Conservation (phyloP, 2,888 invertebrate species). For the Scaptomyza reducta region DNA sequence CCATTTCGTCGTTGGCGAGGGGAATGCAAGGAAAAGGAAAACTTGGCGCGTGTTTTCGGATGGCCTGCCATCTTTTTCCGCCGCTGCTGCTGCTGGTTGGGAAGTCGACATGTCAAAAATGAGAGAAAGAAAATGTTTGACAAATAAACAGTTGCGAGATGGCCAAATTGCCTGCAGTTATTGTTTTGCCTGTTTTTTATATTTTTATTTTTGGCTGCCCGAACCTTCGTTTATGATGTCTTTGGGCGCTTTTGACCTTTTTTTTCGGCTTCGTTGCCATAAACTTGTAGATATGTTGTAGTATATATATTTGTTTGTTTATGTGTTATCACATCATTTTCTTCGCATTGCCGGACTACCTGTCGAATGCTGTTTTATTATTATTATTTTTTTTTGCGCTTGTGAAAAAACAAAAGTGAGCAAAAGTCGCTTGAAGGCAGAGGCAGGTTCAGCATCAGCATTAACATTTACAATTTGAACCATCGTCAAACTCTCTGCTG, state of each 20-base stretch:
- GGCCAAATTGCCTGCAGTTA: constrained; percentile 78
- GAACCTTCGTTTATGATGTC: constrained; percentile 78
- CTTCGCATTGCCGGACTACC: constrained; percentile 63
- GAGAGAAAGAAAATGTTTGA: constrained; percentile 73
- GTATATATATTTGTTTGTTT: constrained; percentile 17
- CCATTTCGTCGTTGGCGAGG: constrained; percentile 40
- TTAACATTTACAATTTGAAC: constrained; percentile 39
- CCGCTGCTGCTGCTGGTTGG: too few relatives aligned
- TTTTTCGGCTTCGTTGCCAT: constrained; percentile 33
- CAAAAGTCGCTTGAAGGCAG: constrained; percentile 43
- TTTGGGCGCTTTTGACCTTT: constrained; percentile 71
- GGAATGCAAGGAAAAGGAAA: constrained; percentile 17
- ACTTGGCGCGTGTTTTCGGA: constrained; percentile 61
- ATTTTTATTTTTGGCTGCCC: neutral
- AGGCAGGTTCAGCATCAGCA: constrained; percentile 52
- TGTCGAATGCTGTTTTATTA: constrained; percentile 63
- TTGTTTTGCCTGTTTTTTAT: constrained; percentile 74
- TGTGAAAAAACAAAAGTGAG: constrained; percentile 78
- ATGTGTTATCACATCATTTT: constrained; percentile 74
- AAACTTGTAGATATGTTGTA: constrained; percentile 2
- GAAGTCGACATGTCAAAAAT: constrained; percentile 77
- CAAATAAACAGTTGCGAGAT: constrained; percentile 77
- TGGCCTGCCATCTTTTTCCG: constrained; percentile 6
- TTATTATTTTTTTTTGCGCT: constrained; percentile 42
- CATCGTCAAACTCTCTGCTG: constrained; percentile 28